phyloP scores from a whole-genome alignment of 2,797 vertebrate species.

The Sebastes nivosus region DNA sequence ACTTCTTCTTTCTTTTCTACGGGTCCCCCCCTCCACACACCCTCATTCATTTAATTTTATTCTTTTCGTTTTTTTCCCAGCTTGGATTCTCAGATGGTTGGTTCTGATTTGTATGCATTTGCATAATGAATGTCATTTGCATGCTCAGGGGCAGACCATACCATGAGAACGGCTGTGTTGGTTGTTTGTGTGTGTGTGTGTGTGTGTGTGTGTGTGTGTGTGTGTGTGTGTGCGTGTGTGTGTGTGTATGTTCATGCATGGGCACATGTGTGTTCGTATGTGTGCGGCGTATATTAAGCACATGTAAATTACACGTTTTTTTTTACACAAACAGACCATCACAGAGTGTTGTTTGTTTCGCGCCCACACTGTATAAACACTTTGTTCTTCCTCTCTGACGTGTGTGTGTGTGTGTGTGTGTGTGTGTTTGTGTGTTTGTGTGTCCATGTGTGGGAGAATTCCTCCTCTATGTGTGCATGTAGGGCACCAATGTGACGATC shows the following conservation, averaged over 20 bases:
- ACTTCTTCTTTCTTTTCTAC: constrained; percentile 25
- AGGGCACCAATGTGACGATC: constrained; percentile 67
- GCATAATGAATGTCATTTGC: constrained; percentile 97
- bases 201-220: constrained; percentile 53
- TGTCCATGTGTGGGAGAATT: constrained; percentile 36
- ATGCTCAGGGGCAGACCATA: constrained; percentile 92
- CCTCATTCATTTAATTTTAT: constrained; percentile 74
- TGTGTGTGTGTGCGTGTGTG: background rate
- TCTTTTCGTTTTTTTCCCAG: constrained; percentile 76
- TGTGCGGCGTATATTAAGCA: constrained; percentile 62
- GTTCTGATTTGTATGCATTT: constrained; percentile 96
- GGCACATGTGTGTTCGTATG: constrained; percentile 46
- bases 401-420: background rate
- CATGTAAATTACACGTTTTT: constrained; percentile 62
- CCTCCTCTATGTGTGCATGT: constrained; percentile 43
- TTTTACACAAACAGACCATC: constrained; percentile 55
- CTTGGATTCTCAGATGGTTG: constrained; percentile 91
- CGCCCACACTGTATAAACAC: constrained; percentile 43
- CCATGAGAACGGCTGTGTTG: constrained; percentile 88
- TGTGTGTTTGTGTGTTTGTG: constrained; percentile 11
- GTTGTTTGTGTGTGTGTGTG: constrained; percentile 69
- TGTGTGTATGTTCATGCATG: constrained; percentile 41
- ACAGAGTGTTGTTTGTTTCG: constrained; percentile 43
- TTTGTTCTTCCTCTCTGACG: constrained; percentile 41
- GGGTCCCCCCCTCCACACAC: background rate